Evolutionary conservation across 1,140 invertebrate species (phyloP).

Genomic region (Rhagoletis zephyria): DNA sequence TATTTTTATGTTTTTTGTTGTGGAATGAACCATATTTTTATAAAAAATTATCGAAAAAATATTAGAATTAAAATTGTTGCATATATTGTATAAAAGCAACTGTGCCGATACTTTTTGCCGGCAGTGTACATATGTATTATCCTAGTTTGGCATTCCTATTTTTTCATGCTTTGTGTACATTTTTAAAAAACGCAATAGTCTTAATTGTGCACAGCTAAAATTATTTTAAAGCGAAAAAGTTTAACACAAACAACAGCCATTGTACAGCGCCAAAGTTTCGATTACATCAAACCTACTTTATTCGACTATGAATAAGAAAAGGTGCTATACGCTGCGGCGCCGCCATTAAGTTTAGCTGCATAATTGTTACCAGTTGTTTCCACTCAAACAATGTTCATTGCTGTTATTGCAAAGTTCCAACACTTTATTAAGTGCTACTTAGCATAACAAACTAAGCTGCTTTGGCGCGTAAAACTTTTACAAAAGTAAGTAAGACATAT

Average conservation of each 20-base stretch:
- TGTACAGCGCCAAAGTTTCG: not conserved
- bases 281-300: not conserved
- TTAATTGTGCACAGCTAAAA: no score
- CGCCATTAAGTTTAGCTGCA: not conserved
- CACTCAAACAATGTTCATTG: not conserved
- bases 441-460: not conserved
- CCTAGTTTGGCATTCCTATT: no score
- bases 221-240: no score
- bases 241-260: not conserved
- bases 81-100: no score
- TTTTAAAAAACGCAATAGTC: no score
- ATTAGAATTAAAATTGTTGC: no score
- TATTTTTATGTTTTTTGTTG: no score
- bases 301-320: not conserved
- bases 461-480: not conserved
- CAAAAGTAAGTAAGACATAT: not conserved
- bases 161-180: no score
- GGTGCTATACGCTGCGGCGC: not conserved
- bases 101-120: no score
- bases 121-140: no score
- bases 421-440: not conserved
- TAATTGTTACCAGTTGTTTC: slow-evolving; percentile 20
- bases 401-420: not conserved
- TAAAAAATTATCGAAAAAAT: no score
- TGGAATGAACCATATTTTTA: no score